Evolutionary conservation across 2,113 vertebrate genomes (phyloP).

Genomic region (Dromaius novaehollandiae): DNA sequence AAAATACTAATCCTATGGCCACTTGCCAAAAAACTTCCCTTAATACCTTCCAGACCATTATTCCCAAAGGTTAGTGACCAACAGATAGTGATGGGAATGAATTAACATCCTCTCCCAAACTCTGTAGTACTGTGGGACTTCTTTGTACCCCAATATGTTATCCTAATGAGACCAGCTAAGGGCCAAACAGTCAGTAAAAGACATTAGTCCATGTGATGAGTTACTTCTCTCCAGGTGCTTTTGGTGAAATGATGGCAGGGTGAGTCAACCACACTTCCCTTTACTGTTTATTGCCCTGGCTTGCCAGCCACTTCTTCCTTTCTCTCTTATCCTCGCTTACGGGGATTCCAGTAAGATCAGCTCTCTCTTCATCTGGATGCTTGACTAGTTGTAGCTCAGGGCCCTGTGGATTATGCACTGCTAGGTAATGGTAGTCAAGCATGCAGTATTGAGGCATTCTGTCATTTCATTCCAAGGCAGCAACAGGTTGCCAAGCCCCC

Average conservation of each 20-base stretch:
- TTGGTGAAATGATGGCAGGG: neutral
- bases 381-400: neutral
- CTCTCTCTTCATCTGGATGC: neutral
- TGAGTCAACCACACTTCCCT: neutral
- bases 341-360: neutral
- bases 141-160: neutral
- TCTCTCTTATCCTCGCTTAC: neutral
- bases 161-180: neutral
- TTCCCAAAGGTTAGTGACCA: neutral
- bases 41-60: neutral
- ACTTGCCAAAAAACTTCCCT: neutral
- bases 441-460: neutral
- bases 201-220: neutral
- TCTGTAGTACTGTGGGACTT: neutral
- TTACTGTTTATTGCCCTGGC: neutral
- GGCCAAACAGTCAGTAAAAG: neutral
- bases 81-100: neutral
- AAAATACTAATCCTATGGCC: neutral
- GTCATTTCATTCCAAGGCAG: neutral
- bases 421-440: neutral
- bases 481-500: neutral
- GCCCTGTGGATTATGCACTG: neutral
- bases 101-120: neutral
- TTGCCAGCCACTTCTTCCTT: neutral
- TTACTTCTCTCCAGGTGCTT: neutral